phyloP scores from a whole-genome alignment of 1,140 invertebrate species.

The Drosophila asahinai region DNA sequence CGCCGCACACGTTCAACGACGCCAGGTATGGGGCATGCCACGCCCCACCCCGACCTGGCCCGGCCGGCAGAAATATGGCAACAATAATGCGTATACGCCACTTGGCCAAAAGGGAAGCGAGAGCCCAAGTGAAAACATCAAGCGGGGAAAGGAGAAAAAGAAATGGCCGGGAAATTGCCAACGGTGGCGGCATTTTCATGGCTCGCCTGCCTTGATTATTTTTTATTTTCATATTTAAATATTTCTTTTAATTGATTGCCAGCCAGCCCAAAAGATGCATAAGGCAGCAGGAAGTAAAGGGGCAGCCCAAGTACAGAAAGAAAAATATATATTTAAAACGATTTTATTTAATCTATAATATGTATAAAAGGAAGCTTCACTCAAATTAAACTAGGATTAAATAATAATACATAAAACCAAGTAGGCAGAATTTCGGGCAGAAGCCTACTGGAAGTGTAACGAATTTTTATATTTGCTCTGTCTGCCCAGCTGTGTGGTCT shows the following conservation, averaged over 20 bases:
- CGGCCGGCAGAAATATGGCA: conserved; percentile 39
- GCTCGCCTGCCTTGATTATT: conserved; percentile 22
- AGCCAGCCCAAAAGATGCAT: background rate
- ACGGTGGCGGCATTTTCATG: conserved; percentile 38
- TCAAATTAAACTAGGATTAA: background rate
- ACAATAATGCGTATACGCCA: conserved; percentile 50
- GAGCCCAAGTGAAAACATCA: background rate
- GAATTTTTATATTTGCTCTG: background rate
- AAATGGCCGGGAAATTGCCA: conserved; percentile 29
- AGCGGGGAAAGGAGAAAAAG: background rate
- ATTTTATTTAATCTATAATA: no score
- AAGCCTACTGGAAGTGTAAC: no score
- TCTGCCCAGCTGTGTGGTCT: background rate
- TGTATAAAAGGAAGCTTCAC: no score
- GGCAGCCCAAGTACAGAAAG: background rate
- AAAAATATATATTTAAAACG: background rate
- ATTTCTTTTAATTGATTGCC: conserved; percentile 49
- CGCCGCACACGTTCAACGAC: conserved; percentile 23
- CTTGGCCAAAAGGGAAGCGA: conserved; percentile 20
- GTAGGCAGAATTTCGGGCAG: no score
- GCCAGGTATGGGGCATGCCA: conserved; percentile 25
- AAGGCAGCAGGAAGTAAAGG: no score
- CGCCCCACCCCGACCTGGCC: background rate
- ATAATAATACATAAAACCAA: background rate
- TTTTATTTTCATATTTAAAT: conserved; percentile 43